These are phyloP conservation scores for Heliconius ismenius DNA, from an alignment of 2,888 invertebrate genomes.

Conservation along the genomic window DNA sequence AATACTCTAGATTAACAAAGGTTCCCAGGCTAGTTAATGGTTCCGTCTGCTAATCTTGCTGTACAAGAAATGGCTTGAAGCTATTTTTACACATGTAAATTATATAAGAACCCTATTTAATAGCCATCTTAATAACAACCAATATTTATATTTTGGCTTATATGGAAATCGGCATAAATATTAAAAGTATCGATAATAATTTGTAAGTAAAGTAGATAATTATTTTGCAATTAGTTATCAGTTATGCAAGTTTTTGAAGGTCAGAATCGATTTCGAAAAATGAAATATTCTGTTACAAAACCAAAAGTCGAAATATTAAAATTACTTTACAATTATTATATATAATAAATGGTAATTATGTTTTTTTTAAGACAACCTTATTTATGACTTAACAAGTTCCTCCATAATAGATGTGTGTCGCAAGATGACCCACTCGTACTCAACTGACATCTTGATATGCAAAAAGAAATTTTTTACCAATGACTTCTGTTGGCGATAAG, in stretches of 20 bases:
- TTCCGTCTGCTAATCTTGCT: too few relatives aligned
- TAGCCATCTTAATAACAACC: too few relatives aligned
- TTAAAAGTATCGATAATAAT: background rate
- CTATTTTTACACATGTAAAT: too few relatives aligned
- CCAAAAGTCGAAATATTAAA: background rate
- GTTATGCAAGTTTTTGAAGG: too few relatives aligned
- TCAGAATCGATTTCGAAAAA: too few relatives aligned
- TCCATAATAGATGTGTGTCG: conserved; percentile 10
- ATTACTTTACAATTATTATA: background rate
- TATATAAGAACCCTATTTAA: too few relatives aligned
- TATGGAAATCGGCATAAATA: too few relatives aligned
- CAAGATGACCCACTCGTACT: conserved; percentile 12
- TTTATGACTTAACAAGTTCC: conserved; percentile 14
- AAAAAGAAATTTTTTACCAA: conserved; percentile 3
- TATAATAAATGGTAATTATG: background rate
- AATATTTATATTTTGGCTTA: background rate
- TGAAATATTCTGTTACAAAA: background rate
- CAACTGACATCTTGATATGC: background rate
- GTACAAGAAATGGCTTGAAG: too few relatives aligned
- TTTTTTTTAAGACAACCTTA: background rate
- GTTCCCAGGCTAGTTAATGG: too few relatives aligned
- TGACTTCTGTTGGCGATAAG: background rate
- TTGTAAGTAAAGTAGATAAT: background rate
- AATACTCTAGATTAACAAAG: too few relatives aligned
- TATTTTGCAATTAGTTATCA: background rate